Conservation (phyloP, 2,888 invertebrate species). For the Eupithecia abbreviata region DNA sequence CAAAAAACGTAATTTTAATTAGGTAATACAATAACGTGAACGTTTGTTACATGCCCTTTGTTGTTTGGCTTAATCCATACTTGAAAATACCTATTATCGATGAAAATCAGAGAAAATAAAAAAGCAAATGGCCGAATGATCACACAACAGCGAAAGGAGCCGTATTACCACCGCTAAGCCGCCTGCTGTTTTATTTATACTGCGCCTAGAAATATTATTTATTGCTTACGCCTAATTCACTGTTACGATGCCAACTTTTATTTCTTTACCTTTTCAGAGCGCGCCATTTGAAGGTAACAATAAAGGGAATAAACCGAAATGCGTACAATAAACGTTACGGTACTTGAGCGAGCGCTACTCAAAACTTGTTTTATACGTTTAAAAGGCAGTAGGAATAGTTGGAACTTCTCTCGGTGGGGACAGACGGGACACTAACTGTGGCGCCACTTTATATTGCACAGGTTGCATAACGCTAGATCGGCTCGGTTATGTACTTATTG, state of each 20-base stretch:
- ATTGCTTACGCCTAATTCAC: constrained; percentile 21
- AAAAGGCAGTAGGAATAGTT: neutral
- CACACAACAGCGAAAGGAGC: neutral
- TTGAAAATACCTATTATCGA: neutral
- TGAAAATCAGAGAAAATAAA: neutral
- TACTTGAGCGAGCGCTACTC: constrained; percentile 9
- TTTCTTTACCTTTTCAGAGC: constrained; percentile 21
- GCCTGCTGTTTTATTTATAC: constrained; percentile 37
- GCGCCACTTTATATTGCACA: neutral
- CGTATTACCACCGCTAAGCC: constrained; percentile 13
- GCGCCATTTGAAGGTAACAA: constrained; percentile 1
- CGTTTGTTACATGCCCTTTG: neutral
- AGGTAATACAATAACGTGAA: neutral
- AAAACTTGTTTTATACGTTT: constrained; percentile 12
- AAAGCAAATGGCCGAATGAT: neutral
- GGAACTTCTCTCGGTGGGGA: neutral
- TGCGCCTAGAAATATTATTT: constrained; percentile 32
- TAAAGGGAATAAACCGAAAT: constrained; percentile 19
- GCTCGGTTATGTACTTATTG: neutral
- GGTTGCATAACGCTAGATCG: neutral
- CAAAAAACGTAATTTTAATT: no score
- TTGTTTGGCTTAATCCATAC: neutral
- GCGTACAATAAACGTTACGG: constrained; percentile 11
- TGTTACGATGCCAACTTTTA: constrained; percentile 21
- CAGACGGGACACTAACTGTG: neutral